Percentiles rank a stretch among this genome's conserved stretches.
Evolutionary conservation across 2,797 vertebrate genomes (phyloP).

Genomic region (Diplodus sargus): DNA sequence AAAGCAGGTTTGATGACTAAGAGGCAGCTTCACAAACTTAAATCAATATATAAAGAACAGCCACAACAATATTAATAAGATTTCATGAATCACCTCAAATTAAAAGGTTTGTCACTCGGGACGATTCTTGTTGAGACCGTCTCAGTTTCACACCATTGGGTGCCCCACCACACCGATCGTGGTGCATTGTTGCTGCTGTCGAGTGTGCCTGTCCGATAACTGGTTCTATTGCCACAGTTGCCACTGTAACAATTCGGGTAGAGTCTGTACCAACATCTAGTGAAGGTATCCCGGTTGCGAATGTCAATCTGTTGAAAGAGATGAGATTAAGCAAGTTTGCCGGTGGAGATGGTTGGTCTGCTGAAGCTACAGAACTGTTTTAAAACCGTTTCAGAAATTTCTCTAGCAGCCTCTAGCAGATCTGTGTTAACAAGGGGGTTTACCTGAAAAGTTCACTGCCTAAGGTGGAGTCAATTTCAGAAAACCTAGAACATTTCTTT

Average conservation of each 20-base stretch:
- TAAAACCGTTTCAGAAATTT: too few relatives aligned
- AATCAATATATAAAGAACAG: not conserved
- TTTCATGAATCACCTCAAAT: conserved; percentile 36
- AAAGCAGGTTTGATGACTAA: too few relatives aligned
- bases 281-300: conserved; percentile 39
- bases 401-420: too few relatives aligned
- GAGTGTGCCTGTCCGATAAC: fast-evolving
- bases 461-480: too few relatives aligned
- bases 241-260: fast-evolving
- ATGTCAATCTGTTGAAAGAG: conserved; percentile 53
- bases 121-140: conserved; percentile 1
- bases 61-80: not conserved
- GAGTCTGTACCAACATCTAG: fast-evolving
- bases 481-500: too few relatives aligned
- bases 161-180: not conserved
- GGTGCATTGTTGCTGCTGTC: conserved; percentile 32
- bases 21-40: too few relatives aligned
- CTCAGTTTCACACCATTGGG: conserved; percentile 54
- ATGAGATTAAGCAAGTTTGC: not conserved
- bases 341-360: too few relatives aligned
- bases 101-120: conserved; percentile 52
- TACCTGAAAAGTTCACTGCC: too few relatives aligned
- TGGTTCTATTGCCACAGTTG: not conserved
- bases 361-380: too few relatives aligned
- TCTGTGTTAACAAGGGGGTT: too few relatives aligned